These are phyloP conservation scores for Yponomeuta cagnagella DNA, from an alignment of 2,888 invertebrate species.

Conservation along the genomic window DNA sequence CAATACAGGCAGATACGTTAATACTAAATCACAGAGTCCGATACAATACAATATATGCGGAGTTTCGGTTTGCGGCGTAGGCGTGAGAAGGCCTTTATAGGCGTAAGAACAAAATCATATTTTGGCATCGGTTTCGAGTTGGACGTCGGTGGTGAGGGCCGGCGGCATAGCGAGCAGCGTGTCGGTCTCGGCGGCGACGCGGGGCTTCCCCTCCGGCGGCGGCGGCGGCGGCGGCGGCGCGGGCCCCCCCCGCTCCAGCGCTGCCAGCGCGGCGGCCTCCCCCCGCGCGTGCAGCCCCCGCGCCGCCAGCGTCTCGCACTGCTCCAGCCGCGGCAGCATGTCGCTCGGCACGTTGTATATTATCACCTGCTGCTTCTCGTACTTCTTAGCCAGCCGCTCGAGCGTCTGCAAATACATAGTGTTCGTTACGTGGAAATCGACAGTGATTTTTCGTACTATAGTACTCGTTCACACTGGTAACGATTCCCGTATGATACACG, in stretches of 20 bases:
- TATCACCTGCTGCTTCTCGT: slow-evolving; percentile 69
- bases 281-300: slow-evolving; percentile 13
- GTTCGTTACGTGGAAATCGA: too few relatives aligned
- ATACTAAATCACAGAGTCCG: too few relatives aligned
- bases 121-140: too few relatives aligned
- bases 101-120: too few relatives aligned
- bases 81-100: too few relatives aligned
- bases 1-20: too few relatives aligned
- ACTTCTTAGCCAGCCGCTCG: slow-evolving; percentile 71
- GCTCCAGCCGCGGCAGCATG: slow-evolving; percentile 31
- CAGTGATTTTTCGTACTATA: too few relatives aligned
- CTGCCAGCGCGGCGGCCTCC: slow-evolving; percentile 19
- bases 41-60: too few relatives aligned
- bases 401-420: slow-evolving; percentile 64
- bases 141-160: not conserved
- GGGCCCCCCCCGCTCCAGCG: slow-evolving; percentile 20
- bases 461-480: too few relatives aligned
- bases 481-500: too few relatives aligned
- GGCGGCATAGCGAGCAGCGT: not conserved
- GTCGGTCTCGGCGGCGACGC: slow-evolving; percentile 25
- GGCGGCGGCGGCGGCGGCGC: not conserved
- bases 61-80: too few relatives aligned
- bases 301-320: slow-evolving; percentile 31
- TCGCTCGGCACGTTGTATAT: slow-evolving; percentile 53
- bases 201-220: slow-evolving; percentile 9